Evolutionary conservation across 2,797 vertebrate species (phyloP).

Genomic region (Tauraco hartlaubi): DNA sequence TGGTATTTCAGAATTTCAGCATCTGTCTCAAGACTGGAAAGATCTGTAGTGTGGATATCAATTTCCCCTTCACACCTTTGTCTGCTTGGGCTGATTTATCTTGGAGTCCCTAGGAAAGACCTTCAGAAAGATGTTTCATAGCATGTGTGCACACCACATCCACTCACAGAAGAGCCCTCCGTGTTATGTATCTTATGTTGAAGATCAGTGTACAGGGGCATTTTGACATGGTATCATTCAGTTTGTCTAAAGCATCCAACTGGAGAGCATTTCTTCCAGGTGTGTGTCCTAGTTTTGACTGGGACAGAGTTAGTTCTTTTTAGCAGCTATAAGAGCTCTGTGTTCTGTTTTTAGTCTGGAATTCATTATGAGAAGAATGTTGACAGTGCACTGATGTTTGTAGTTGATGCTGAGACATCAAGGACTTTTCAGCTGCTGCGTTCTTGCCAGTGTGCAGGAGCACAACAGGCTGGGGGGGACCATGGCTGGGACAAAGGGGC

Average conservation of each 20-base stretch:
- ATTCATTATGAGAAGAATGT: no score
- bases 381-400: no score
- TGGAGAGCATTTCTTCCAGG: neutral
- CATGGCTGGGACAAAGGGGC: no score
- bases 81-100: neutral
- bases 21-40: neutral
- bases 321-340: no score
- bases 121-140: neutral
- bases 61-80: neutral
- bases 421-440: no score
- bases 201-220: neutral
- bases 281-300: neutral
- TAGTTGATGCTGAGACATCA: no score
- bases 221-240: neutral
- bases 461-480: no score
- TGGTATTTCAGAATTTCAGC: neutral
- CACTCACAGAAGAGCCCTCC: fast-evolving
- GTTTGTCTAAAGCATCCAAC: neutral
- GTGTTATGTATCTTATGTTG: fast-evolving
- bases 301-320: no score
- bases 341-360: no score
- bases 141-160: neutral
- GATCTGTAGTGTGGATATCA: fast-evolving
- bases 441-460: no score
- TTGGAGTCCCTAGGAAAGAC: neutral